A percentile compares a stretch with the other conserved stretches of the same genome.
phyloP scores from a whole-genome alignment of 2,113 vertebrate species.

The Scomber japonicus region DNA sequence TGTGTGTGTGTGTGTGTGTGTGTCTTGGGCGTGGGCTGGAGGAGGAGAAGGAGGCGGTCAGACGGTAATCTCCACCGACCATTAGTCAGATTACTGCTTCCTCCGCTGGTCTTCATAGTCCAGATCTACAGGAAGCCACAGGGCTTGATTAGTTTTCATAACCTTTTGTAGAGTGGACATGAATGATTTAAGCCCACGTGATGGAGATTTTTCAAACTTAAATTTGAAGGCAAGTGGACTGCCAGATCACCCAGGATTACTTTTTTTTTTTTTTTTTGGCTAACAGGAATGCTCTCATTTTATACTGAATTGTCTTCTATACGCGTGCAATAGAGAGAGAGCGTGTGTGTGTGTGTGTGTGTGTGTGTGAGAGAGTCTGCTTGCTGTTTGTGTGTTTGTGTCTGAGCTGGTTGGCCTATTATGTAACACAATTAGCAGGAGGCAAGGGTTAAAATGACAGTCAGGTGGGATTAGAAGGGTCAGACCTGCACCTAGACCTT shows the following conservation, averaged over 20 bases:
- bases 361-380: not conserved
- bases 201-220: not conserved
- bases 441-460: slow-evolving; percentile 42
- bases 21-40: not conserved
- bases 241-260: not conserved
- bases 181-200: not conserved
- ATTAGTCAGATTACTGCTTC: slow-evolving; percentile 52
- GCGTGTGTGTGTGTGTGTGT: too few species aligned
- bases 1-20: slow-evolving; percentile 5
- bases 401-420: not conserved
- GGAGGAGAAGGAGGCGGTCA: slow-evolving; percentile 8
- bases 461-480: slow-evolving; percentile 39
- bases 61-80: slow-evolving; percentile 35
- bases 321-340: too few species aligned
- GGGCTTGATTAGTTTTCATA: slow-evolving; percentile 1
- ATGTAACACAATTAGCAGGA: slow-evolving; percentile 35
- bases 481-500: slow-evolving; percentile 19
- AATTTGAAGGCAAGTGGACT: not conserved
- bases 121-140: not conserved
- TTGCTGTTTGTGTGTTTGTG: slow-evolving; percentile 1
- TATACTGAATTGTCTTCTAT: too few species aligned
- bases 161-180: not conserved
- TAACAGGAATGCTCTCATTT: not conserved
- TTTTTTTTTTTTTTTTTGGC: not conserved
- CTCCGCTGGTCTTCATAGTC: slow-evolving; percentile 23